A percentile compares a stretch with the other conserved stretches of the same genome.
These are phyloP conservation scores for Perognathus longimembris DNA, from an alignment of 2,113 vertebrate genomes.

Conservation along the genomic window DNA sequence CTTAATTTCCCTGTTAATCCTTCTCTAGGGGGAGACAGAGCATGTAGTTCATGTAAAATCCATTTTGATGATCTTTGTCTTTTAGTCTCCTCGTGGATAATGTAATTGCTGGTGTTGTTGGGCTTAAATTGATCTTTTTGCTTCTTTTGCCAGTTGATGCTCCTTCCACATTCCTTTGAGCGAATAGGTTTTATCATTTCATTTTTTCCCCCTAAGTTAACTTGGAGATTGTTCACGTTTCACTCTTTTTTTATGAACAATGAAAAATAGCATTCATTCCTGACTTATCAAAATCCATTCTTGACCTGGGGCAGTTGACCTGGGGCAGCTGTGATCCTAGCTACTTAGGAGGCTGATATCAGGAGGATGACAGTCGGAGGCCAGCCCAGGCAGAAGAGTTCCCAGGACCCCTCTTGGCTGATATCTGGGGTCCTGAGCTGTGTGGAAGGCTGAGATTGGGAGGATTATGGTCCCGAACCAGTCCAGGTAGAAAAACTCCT, in stretches of 20 bases:
- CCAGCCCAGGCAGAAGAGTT: too few relatives aligned
- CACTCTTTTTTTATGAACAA: not conserved
- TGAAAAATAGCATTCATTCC: not conserved
- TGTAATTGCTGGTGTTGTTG: too few relatives aligned
- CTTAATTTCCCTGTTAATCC: not conserved
- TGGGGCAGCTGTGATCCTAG: too few relatives aligned
- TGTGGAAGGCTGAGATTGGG: too few relatives aligned
- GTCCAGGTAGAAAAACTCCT: too few relatives aligned
- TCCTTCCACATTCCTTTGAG: not conserved
- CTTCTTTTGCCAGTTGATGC: not conserved
- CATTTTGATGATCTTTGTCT: not conserved
- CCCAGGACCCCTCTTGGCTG: too few relatives aligned
- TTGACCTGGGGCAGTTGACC: too few relatives aligned
- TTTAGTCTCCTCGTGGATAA: not conserved
- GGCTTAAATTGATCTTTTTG: not conserved
- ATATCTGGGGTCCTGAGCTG: too few relatives aligned
- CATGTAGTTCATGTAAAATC: not conserved
- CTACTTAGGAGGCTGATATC: too few relatives aligned
- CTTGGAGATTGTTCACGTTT: conserved; percentile 26
- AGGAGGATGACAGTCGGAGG: too few relatives aligned
- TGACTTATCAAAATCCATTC: not conserved
- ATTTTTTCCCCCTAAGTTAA: not conserved
- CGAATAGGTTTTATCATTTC: not conserved
- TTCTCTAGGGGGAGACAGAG: not conserved
- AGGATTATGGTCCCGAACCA: too few relatives aligned